These are phyloP conservation scores for Bombus terrestris DNA, from an alignment of 1,140 invertebrate genomes.

Conservation along the genomic window DNA sequence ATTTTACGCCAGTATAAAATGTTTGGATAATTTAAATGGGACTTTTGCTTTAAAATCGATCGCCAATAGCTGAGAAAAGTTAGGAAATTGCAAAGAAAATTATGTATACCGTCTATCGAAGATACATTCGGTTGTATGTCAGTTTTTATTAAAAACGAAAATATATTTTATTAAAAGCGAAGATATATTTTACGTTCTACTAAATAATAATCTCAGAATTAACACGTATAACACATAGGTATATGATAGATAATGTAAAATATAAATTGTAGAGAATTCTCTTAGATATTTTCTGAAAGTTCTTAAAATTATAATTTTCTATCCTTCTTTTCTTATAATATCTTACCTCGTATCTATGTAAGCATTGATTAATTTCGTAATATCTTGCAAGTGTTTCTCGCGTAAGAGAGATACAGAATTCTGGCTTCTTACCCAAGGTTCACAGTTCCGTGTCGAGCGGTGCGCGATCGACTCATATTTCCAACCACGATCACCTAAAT, in stretches of 20 bases:
- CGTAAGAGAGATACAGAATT: conserved; percentile 18
- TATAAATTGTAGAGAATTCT: no score
- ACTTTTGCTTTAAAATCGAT: neutral
- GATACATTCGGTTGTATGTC: no score
- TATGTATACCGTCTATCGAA: no score
- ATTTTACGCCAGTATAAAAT: no score
- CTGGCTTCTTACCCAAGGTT: conserved; percentile 8
- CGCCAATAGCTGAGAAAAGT: neutral
- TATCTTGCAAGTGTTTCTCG: neutral
- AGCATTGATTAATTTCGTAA: conserved; percentile 5
- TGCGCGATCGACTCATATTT: conserved; percentile 22
- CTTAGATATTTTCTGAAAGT: neutral
- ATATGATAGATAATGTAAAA: no score
- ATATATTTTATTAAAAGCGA: no score
- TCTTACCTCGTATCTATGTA: neutral
- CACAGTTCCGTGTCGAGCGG: conserved; percentile 1
- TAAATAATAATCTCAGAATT: neutral
- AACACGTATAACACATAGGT: no score
- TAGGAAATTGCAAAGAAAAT: no score
- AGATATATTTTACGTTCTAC: neutral
- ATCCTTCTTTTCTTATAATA: neutral
- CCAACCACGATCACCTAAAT: conserved; percentile 51
- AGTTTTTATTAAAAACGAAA: no score
- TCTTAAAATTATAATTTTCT: neutral
- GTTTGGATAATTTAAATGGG: no score